Evolutionary conservation across 2,888 invertebrate genomes (phyloP), one percentile per base, ranked within the genome.

Genomic region (Mythimna ferrago): DNA sequence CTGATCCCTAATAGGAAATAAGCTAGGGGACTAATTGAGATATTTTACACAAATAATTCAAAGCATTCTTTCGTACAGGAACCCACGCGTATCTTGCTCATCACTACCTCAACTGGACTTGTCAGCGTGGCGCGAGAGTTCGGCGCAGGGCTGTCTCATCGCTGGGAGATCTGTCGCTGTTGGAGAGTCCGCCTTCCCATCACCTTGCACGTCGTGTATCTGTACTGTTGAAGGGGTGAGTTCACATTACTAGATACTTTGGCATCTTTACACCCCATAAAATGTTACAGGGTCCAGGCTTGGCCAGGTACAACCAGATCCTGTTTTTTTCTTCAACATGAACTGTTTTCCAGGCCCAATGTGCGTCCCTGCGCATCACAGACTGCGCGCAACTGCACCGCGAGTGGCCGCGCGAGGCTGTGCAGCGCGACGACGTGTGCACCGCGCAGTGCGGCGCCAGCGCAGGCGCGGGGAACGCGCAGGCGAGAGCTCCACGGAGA

Each of bases 171-270:
- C 98, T 74, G 98, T 98, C 9, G 97, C 97, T 7, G 97, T 98
- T 7, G 98, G 99, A 0, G 98, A 98, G 80, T 98, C 98, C 0
- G 98, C 98, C 35, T 98, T 99, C 94, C 98, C 98, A 0, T 98
- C 98, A n/a, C 99, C 99, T 4, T 99, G 99, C 91, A 99, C 98
- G 0, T 98, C 98, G 71, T 99, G 99, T 90, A 97, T 98, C 75
- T 99, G 99, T 90, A 98, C 98, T 11, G 95, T 96, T 26, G 98
- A 98, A 94, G 99, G 99, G 90, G 98, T 98, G 95, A 97, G 97
- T 97, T 82, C 0, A 19, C 19, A 14, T n/a, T 32, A 53, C n/a
- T 19, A 7, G 0, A 1, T n/a, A n/a, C 32, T 32, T 7, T 38
- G 1, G 7, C 38, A 38, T 38, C 38, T 7, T 38, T 38, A 38